Base-by-base conservation (phyloP, 2,113 vertebrate genomes). In the Todiramphus chloris region DNA sequence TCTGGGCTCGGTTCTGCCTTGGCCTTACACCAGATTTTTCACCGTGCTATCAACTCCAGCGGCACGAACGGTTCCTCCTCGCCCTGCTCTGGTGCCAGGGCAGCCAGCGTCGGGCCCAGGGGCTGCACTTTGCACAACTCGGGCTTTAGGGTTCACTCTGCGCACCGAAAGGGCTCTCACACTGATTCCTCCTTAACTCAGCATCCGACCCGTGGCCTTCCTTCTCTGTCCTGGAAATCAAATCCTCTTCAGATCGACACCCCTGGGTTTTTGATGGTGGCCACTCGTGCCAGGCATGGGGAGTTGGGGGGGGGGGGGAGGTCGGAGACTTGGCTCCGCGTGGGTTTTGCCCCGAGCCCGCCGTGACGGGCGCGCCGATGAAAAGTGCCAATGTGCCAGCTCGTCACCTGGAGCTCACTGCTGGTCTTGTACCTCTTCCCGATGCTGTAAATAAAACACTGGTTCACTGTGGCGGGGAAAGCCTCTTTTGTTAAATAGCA, bases 391-490 rank as follows among this genome's bases (percentile, higher is more conserved):
- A 13, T 1, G 3, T 2, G 0, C 28, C 83, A 39, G 44, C 63
- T 82, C 4, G 0, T 12, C 43, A 10, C 59, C 78, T 85, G 60
- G 53, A 46, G 35, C 80, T 92, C 63, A 2, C 74, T 74, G 92
- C 84, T 73, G 63, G 1, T 31, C 77, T 86, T 0, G 14, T 11
- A 85, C 46, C 62, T 94, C 50, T 66, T 12, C 23, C 23, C 41
- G 66, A n/a, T 30, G 24, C 51, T 53, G 77, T 63, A 56, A 88
- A 97, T 96, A 92, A 96, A 97, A 55, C 90, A 76, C 81, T 96
- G 94, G 43, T 87, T 95, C 96, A 92, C 96, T 94, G 95, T 96
- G 91, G 8, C 17, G n/a, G 77, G 82, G 88, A 78, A 78, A 60
- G 4, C 35, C 23, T 70, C 18, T 39, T 44, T 12, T 50, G n/a